These are phyloP conservation scores for Thecocarcelia acutangulata DNA, from an alignment of 2,888 invertebrate genomes.

Conservation along the genomic window DNA sequence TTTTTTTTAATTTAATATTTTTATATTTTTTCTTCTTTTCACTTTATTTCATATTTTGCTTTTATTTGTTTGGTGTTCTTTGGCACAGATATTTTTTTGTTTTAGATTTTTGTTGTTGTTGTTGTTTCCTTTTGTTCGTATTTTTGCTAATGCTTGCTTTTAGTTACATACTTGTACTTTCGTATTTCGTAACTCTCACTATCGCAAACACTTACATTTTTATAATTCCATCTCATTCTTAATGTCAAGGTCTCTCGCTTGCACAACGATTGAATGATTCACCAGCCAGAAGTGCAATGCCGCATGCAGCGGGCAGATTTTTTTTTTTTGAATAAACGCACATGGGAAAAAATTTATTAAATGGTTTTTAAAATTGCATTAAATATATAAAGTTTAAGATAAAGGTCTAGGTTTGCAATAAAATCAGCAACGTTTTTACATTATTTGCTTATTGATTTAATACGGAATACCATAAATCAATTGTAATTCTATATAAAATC, in stretches of 20 bases:
- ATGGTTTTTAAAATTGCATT: background rate
- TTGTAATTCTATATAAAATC: too few species aligned
- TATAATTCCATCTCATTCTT: constrained; percentile 60
- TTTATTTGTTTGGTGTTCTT: constrained; percentile 41
- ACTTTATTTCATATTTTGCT: constrained; percentile 41
- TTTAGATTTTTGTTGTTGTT: background rate
- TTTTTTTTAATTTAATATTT: background rate
- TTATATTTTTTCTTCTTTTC: constrained; percentile 28
- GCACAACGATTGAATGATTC: constrained; percentile 60
- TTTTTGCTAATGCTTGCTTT: constrained; percentile 39
- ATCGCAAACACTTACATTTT: constrained; percentile 62
- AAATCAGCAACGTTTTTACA: too few species aligned
- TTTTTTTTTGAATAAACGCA: background rate
- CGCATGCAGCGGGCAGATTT: background rate
- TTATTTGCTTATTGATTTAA: too few species aligned
- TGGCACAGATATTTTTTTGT: constrained; percentile 43
- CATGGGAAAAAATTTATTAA: constrained; percentile 10
- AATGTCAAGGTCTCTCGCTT: constrained; percentile 64
- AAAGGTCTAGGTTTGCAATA: background rate
- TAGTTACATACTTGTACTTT: constrained; percentile 48
- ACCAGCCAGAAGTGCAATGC: constrained; percentile 1
- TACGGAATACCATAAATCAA: too few species aligned
- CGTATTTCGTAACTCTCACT: constrained; percentile 66
- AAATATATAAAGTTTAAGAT: too few species aligned
- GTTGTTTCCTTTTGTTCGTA: constrained; percentile 10